phyloP scores from a whole-genome alignment of 2,797 vertebrate genomes.

The Epinephelus awoara region DNA sequence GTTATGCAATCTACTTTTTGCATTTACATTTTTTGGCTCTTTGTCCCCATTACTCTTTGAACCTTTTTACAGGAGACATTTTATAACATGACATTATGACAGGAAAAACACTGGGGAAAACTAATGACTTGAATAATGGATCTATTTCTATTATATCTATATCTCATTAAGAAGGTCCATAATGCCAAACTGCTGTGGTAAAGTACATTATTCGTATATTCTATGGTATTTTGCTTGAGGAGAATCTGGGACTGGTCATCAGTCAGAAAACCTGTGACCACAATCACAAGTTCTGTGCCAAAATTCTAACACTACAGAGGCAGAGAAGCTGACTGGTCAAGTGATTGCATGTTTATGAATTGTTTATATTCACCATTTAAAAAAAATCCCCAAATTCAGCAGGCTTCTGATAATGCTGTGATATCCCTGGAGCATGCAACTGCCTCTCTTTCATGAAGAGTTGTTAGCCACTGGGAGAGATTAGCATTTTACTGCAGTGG shows the following conservation, averaged over 20 bases:
- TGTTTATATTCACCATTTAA: conserved; percentile 57
- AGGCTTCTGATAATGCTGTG: conserved; percentile 73
- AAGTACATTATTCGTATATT: neutral
- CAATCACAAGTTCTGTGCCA: conserved; percentile 1
- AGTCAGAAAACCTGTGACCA: conserved; percentile 22
- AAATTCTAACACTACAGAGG: neutral
- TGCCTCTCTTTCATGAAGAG: conserved; percentile 80
- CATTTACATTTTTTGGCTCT: neutral
- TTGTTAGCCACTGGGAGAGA: conserved; percentile 84
- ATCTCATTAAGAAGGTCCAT: too few relatives aligned
- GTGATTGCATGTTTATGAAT: conserved; percentile 40
- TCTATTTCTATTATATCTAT: too few relatives aligned
- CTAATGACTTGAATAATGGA: neutral
- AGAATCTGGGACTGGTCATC: neutral
- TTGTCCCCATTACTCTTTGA: neutral
- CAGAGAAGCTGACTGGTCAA: conserved; percentile 31
- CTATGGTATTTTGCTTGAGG: neutral
- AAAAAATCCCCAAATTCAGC: conserved; percentile 56
- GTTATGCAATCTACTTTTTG: too few relatives aligned
- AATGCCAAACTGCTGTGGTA: neutral
- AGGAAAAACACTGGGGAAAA: neutral
- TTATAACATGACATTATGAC: neutral
- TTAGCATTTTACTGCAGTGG: conserved; percentile 82
- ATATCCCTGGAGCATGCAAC: conserved; percentile 80
- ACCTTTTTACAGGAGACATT: neutral